Base-by-base conservation (phyloP, 2,113 vertebrate species). In the Anguilla rostrata region DNA sequence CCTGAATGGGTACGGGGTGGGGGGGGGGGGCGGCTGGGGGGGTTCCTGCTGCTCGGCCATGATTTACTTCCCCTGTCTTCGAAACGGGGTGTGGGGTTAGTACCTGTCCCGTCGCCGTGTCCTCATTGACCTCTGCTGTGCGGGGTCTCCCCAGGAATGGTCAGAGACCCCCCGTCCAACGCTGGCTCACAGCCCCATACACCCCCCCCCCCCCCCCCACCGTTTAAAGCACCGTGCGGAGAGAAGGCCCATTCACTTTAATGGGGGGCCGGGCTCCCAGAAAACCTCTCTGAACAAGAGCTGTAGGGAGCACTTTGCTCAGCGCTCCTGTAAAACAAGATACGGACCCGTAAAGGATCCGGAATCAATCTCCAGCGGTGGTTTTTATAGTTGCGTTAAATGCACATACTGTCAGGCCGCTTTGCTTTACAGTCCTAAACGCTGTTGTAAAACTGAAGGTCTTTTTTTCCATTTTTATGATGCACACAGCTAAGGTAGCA, bases 101-200 rank as follows among this genome's bases (percentile, higher is more conserved):
- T 90, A 53, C 78, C n/a, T 39, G 53, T 81, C 60, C 40, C 0
- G 4, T 20, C 15, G 56, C 53, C 53, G 66, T 84, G 41, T 89
- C 84, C 82, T 87, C 41, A 26, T 87, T 89, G 88, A 88, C 90
- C 88, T 82, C 83, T 18, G 40, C 43, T 87, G 90, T 86, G 82
- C 80, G 85, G 53, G 34, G 71, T 82, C 85, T 87, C 83, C 78
- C 83, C 81, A 20, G 82, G 5, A 39, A 82, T 12, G 4, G 43
- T 7, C 49, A 41, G 9, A 11, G 80, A 22, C 80, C 22, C 80
- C 41, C 22, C 79, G 41, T 9, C 39, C 39, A 9, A 22, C 6
- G 5, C 39, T 39, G 15, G 22, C 79, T 29, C 79, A 81, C 14
- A 81, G 26, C 63, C 16, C 34, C n/a, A 34, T 34, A 12, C 20